These are phyloP conservation scores for Lucinisca nassula DNA, from an alignment of 2,888 invertebrate species.

Conservation along the genomic window DNA sequence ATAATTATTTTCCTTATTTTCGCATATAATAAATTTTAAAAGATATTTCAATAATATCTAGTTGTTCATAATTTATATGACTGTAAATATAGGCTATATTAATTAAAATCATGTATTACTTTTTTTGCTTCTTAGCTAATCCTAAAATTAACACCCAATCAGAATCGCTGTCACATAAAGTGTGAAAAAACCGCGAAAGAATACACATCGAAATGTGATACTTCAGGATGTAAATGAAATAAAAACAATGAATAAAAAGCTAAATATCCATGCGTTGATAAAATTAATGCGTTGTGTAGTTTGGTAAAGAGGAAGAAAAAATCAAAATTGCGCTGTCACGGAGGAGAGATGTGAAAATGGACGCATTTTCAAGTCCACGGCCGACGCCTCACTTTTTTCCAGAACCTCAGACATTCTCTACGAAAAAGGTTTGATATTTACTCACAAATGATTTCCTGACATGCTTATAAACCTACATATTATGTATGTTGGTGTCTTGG, in stretches of 20 bases:
- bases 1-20: too few relatives aligned
- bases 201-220: background rate
- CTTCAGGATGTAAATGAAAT: background rate
- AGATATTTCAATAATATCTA: too few relatives aligned
- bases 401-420: conserved; percentile 84
- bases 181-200: conserved; percentile 68
- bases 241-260: background rate
- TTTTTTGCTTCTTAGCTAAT: background rate
- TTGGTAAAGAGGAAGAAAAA: too few relatives aligned
- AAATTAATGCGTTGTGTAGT: background rate
- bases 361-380: conserved; percentile 80
- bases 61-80: background rate
- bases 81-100: background rate
- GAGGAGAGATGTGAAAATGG: conserved; percentile 54
- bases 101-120: background rate
- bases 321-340: background rate
- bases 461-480: too few relatives aligned
- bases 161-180: conserved; percentile 39
- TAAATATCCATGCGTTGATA: background rate
- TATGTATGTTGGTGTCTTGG: too few relatives aligned
- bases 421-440: conserved; percentile 83
- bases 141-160: conserved; percentile 60
- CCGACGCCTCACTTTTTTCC: conserved; percentile 85
- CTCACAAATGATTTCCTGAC: too few relatives aligned
- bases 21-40: background rate